These are phyloP conservation scores for Drosophila prostipennis DNA, from an alignment of 2,888 invertebrate genomes.

Conservation along the genomic window DNA sequence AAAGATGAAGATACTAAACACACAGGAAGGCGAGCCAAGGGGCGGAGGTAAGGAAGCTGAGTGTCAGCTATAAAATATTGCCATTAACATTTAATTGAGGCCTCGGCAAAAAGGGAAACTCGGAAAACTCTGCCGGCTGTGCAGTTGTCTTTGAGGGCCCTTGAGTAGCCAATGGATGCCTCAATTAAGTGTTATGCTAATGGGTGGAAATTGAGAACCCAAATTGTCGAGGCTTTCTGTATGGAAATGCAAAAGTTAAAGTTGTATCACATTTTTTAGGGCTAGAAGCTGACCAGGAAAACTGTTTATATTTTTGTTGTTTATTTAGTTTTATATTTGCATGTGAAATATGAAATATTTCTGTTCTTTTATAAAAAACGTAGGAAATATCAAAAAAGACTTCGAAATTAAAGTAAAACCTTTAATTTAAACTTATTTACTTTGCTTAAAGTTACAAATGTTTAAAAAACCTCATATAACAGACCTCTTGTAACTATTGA, in stretches of 20 bases:
- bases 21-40: background rate
- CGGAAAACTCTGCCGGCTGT: background rate
- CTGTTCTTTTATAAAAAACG: too few relatives aligned
- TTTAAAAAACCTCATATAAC: too few relatives aligned
- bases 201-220: conserved; percentile 6
- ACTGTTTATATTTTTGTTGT: too few relatives aligned
- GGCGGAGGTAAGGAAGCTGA: background rate
- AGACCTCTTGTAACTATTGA: too few relatives aligned
- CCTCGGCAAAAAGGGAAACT: conserved; percentile 15
- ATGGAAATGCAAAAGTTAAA: background rate
- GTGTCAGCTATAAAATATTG: conserved; percentile 47
- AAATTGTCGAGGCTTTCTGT: conserved; percentile 1
- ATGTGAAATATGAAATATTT: too few relatives aligned
- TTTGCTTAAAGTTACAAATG: too few relatives aligned
- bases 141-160: conserved; percentile 24
- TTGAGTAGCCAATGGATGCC: conserved; percentile 27
- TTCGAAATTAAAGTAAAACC: too few relatives aligned
- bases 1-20: conserved; percentile 39
- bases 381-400: too few relatives aligned
- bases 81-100: conserved; percentile 53
- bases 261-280: background rate
- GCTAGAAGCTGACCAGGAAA: too few relatives aligned
- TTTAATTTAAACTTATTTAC: too few relatives aligned
- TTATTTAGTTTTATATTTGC: too few relatives aligned
- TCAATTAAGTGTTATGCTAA: conserved; percentile 31